Percentiles rank a stretch among this genome's conserved stretches.
Evolutionary conservation across 2,888 invertebrate genomes (phyloP).

Genomic region (Aspidapion aeneum): DNA sequence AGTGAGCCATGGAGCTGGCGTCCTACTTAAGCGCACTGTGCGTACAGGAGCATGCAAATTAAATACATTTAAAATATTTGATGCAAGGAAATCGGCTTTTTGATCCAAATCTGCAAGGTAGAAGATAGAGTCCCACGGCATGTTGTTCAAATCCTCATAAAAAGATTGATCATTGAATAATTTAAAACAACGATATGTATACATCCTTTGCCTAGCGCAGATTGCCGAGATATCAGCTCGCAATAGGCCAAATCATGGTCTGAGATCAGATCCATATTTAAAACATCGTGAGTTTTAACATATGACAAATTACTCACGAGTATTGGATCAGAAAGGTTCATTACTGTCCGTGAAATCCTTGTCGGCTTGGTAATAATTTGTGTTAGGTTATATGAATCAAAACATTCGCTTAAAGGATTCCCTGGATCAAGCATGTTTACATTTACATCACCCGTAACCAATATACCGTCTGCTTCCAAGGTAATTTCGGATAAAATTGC

Average conservation of each 20-base stretch:
- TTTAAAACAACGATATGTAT: constrained; percentile 1
- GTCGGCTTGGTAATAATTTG: constrained; percentile 2
- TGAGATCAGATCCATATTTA: constrained; percentile 1
- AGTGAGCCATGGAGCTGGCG: not conserved
- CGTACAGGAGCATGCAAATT: constrained; percentile 1
- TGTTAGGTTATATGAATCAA: constrained; percentile 1
- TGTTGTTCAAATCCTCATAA: not conserved
- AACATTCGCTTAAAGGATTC: constrained; percentile 1
- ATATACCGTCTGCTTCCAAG: not conserved
- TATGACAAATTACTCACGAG: not conserved
- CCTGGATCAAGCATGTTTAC: not conserved
- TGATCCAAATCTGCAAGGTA: not conserved
- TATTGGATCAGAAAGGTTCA: not conserved
- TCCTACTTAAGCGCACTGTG: not conserved
- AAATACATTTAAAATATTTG: not conserved
- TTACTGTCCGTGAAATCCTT: not conserved
- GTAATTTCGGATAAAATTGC: constrained; percentile 3
- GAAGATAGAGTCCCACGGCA: not conserved
- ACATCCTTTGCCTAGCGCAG: not conserved
- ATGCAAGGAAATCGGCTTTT: not conserved
- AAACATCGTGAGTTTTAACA: not conserved
- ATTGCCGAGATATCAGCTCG: not conserved
- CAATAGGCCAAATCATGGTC: not conserved
- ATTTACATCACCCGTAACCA: constrained; percentile 2
- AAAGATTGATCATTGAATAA: not conserved